Conservation (phyloP, 2,888 invertebrate genomes). For the Lissocephala sabroskyi region DNA sequence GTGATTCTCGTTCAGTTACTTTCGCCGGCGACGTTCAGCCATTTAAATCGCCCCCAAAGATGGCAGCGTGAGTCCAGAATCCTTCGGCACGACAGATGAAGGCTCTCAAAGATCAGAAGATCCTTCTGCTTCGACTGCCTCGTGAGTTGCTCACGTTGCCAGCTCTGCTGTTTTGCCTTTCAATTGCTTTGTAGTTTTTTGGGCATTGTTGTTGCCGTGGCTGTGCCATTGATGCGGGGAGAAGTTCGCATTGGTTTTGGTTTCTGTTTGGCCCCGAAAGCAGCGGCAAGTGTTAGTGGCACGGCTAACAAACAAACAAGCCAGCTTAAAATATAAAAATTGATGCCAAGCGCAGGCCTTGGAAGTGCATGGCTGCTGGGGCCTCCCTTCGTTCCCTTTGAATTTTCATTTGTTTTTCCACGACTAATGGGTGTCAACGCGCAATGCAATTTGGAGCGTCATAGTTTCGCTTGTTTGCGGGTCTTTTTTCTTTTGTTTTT, state of each 20-base stretch:
- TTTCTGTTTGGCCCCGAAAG: conserved; percentile 12
- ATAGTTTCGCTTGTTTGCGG: too few relatives aligned
- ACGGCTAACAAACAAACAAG: conserved; percentile 13
- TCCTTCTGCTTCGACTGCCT: too few relatives aligned
- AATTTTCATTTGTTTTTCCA: conserved; percentile 22
- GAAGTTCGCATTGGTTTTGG: not conserved
- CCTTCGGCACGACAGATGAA: too few relatives aligned
- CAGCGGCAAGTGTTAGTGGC: conserved; percentile 43
- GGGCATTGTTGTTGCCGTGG: not conserved
- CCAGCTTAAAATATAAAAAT: conserved; percentile 59
- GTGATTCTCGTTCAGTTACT: conserved; percentile 50
- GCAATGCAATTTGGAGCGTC: conserved; percentile 56
- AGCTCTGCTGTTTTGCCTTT: conserved; percentile 36
- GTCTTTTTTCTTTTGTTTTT: not conserved
- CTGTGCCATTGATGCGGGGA: not conserved
- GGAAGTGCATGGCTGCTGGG: conserved; percentile 20
- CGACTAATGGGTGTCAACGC: conserved; percentile 55
- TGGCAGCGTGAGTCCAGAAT: too few relatives aligned
- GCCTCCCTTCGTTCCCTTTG: too few relatives aligned
- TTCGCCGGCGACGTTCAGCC: not conserved
- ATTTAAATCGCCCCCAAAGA: too few relatives aligned
- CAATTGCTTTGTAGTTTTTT: conserved; percentile 44
- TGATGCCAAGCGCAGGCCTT: conserved; percentile 55
- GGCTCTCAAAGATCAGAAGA: too few relatives aligned
- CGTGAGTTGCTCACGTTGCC: too few relatives aligned